phyloP scores from a whole-genome alignment of 1,140 invertebrate genomes.

The Trigoniulus corallinus region DNA sequence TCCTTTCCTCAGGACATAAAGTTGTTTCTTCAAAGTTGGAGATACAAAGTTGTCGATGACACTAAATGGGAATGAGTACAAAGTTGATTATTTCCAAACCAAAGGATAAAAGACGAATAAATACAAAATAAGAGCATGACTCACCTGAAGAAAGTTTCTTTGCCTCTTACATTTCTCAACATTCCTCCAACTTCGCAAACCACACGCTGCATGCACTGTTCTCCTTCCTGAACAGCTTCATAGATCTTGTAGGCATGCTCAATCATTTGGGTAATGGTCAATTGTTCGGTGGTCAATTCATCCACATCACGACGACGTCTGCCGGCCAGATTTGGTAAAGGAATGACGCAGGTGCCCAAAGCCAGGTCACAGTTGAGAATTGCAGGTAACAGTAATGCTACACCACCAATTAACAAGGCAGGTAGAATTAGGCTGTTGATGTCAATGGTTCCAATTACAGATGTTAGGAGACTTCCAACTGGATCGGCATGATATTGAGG shows the following conservation, averaged over 20 bases:
- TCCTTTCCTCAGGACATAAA: neutral
- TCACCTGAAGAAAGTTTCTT: constrained; percentile 1
- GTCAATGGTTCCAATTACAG: neutral
- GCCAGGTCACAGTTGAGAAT: constrained; percentile 4
- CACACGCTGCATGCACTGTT: neutral
- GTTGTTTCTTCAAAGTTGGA: neutral
- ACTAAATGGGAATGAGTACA: neutral
- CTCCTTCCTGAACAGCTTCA: neutral
- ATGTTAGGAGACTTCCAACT: neutral
- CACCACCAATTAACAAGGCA: constrained; percentile 2
- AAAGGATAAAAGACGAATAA: too few species aligned
- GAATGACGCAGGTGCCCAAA: constrained; percentile 2
- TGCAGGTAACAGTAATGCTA: constrained; percentile 3
- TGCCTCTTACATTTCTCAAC: neutral
- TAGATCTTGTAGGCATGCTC: constrained; percentile 2
- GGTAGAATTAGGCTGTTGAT: constrained; percentile 7
- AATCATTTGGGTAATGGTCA: constrained; percentile 3
- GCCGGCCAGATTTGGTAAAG: neutral
- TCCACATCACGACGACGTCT: constrained; percentile 1
- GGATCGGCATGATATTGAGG: neutral
- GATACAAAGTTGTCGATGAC: neutral
- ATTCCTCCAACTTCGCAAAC: constrained; percentile 5
- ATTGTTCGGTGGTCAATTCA: neutral
- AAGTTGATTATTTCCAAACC: neutral
- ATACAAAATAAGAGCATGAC: too few species aligned